These are phyloP conservation scores for Ctenopoma kingsleyae DNA, from an alignment of 2,797 vertebrate genomes.

Conservation along the genomic window DNA sequence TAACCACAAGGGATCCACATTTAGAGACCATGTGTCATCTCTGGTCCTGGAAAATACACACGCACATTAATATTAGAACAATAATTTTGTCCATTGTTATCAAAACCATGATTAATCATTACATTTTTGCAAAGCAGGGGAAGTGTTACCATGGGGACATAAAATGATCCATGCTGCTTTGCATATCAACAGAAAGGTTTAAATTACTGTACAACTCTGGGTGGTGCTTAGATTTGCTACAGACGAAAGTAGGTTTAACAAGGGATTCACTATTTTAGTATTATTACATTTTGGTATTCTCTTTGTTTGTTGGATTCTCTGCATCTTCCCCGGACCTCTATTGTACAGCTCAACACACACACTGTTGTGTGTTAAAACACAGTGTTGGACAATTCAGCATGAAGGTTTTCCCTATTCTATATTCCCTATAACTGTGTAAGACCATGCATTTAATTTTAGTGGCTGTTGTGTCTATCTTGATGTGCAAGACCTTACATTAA, in stretches of 20 bases:
- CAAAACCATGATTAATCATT: conserved; percentile 80
- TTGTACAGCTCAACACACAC: conserved; percentile 50
- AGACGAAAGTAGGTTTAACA: conserved; percentile 41
- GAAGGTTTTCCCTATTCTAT: neutral
- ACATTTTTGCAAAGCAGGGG: conserved; percentile 77
- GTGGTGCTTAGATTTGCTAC: conserved; percentile 50
- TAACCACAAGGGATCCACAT: conserved; percentile 28
- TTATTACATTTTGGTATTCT: no score
- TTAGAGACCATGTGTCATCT: conserved; percentile 1
- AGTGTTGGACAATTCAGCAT: conserved; percentile 42
- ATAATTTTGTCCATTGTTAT: conserved; percentile 70
- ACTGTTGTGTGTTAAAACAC: conserved; percentile 42
- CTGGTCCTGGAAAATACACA: neutral
- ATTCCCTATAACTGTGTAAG: neutral
- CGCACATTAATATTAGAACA: conserved; percentile 49
- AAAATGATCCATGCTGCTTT: conserved; percentile 77
- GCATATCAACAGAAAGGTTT: conserved; percentile 84
- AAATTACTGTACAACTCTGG: conserved; percentile 57
- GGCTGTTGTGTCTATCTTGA: neutral
- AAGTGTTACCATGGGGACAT: conserved; percentile 74
- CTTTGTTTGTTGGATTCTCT: conserved; percentile 1
- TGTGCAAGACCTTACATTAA: conserved; percentile 5
- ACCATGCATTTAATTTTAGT: neutral
- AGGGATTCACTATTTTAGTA: conserved; percentile 33
- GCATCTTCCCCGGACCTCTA: conserved; percentile 43